Evolutionary conservation across 1,140 invertebrate species (phyloP), one percentile per base, ranked within the genome.

Genomic region (roundworm (Caenorhabditis elegans)): DNA sequence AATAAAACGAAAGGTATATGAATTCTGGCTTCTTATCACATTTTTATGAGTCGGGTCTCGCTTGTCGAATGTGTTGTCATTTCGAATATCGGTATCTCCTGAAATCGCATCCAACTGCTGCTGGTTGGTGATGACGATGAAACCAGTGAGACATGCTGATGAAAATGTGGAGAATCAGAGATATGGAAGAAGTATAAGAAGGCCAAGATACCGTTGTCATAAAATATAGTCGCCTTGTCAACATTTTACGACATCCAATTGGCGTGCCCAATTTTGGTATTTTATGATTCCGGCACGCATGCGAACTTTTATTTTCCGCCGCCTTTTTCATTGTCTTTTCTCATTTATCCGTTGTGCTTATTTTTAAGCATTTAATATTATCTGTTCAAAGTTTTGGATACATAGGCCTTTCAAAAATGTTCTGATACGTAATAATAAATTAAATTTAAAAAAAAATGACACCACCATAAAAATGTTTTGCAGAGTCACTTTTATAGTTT

Each of bases 221-320:
- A 70, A 70, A 70, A 70, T 70, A 70, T 70, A 39, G 60, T 70
- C 60, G 34, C 34, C 60, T 70, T 70, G 60, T 70, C 60, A 70
- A 70, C 31, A 70, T 70, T 70, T 70, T 70, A 70, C 34, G 60
- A 70, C 60, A 70, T 70, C 60, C 60, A 70, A 70, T 70, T 70
- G 60, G 60, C 60, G 60, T 70, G 60, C 60, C 60, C 60, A 70
- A 70, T 70, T 70, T 70, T 70, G 60, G 60, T 70, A 70, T 70
- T 70, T 70, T 70, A 70, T 70, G 60, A 39, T 39, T 70, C 34
- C 60, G 60, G 60, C 60, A 70, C 60, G 60, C 60, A 70, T 34
- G 34, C 19, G 28, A 70, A 70, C 60, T 70, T 70, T 70, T 70
- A 70, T 39, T 70, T 43, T 43, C 34, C n/a, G 34, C 31, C 19